Percentiles rank a stretch among this genome's conserved stretches.
These are phyloP conservation scores for Serinus canaria DNA, from an alignment of 2,113 vertebrate genomes.

Conservation along the genomic window DNA sequence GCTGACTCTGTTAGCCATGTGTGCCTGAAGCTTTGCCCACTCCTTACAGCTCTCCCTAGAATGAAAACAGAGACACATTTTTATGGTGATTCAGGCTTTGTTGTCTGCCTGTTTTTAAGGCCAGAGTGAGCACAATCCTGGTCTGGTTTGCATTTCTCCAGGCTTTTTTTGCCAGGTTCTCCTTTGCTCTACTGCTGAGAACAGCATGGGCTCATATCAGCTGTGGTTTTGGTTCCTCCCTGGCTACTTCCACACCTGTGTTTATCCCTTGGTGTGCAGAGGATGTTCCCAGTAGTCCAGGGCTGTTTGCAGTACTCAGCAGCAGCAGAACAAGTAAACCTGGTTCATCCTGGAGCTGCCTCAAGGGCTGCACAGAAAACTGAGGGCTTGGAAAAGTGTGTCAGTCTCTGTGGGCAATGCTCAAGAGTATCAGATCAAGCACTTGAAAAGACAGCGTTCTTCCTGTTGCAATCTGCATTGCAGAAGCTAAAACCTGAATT, in stretches of 20 bases:
- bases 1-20: neutral
- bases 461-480: neutral
- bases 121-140: neutral
- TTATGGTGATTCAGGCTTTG: neutral
- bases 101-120: neutral
- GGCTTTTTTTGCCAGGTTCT: neutral
- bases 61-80: neutral
- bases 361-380: neutral
- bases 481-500: neutral
- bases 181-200: neutral
- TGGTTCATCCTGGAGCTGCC: neutral
- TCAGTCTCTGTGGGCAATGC: neutral
- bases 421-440: neutral
- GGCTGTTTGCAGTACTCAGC: neutral
- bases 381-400: neutral
- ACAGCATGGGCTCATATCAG: neutral
- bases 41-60: neutral
- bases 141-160: neutral
- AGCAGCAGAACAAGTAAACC: neutral
- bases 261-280: neutral
- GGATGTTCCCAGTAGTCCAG: neutral
- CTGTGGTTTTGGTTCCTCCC: neutral
- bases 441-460: neutral
- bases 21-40: neutral
- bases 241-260: neutral